These are phyloP conservation scores for Agrochola lychnidis DNA, from an alignment of 2,888 invertebrate genomes.

Conservation along the genomic window DNA sequence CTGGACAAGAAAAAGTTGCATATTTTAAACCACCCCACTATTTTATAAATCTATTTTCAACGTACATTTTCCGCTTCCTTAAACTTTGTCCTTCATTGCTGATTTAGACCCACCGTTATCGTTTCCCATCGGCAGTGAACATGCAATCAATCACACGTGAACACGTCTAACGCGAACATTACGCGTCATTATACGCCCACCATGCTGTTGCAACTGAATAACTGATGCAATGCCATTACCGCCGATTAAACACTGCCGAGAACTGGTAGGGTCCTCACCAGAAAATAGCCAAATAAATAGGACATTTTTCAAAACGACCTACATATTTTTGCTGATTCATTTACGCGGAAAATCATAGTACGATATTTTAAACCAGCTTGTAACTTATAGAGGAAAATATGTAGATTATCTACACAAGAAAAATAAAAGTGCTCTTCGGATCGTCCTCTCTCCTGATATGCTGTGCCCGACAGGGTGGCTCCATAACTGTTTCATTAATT, in stretches of 20 bases:
- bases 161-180: conserved; percentile 43
- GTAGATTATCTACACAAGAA: background rate
- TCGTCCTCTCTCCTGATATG: too few relatives aligned
- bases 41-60: background rate
- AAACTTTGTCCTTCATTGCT: conserved; percentile 39
- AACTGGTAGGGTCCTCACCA: conserved; percentile 41
- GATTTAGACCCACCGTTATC: conserved; percentile 20
- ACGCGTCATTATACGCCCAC: conserved; percentile 51
- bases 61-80: background rate
- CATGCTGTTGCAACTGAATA: conserved; percentile 40
- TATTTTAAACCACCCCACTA: background rate
- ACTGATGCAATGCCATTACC: conserved; percentile 57
- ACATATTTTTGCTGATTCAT: background rate
- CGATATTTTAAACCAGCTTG: too few relatives aligned
- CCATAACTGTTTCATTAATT: too few relatives aligned
- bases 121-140: conserved; percentile 33
- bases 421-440: background rate
- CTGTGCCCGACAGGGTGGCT: too few relatives aligned
- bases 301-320: background rate
- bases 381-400: too few relatives aligned
- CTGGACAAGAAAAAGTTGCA: background rate
- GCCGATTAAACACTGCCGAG: conserved; percentile 27
- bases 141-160: conserved; percentile 52
- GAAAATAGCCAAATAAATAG: background rate
- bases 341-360: background rate